Evolutionary conservation across 1,140 invertebrate species (phyloP), one percentile per base, ranked within the genome.

Genomic region (Apis florea): DNA sequence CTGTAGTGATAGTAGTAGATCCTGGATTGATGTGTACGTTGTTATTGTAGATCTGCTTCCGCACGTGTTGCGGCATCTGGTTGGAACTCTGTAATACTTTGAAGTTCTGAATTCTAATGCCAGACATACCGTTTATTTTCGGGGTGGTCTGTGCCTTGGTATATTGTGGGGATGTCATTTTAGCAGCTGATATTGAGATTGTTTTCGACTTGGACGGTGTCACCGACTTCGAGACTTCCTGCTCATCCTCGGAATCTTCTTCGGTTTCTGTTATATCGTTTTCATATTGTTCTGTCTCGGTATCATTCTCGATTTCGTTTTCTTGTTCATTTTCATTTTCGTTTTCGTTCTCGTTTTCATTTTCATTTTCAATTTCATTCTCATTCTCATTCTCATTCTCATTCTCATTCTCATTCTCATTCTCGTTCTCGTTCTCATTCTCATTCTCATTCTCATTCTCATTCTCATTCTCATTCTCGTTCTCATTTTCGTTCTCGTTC

Each of bases 11-110:
- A 13, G 90, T 79, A 1, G 86, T 87, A 1, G 88, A 82, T 10
- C 82, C 82, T 0, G 90, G 83, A 82, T 93, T 93, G 53, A 94
- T 91, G 83, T 94, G 93, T 4, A 94, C 89, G 51, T 93, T 94
- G 88, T 92, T 93, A 84, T 92, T 94, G 78, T 93, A 93, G 11
- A 94, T 93, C 74, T 94, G 94, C 85, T 94, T 90, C 83, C 93
- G 87, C 1, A 92, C 86, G 64, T 94, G 92, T 21, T 92, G 90
- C 21, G 89, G 83, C n/a, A 90, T 85, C 21, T 88, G 91, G 0
- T 83, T 80, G 19, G 79, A 88, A 76, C 90, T 90, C 0, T 87
- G 89, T 0, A 93, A 66, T 19, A 93, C 79, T 63, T 93, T 93
- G 70, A 92, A 91, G 85, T 94, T 94, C 89, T 95, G 91, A 58